phyloP scores from a whole-genome alignment of 2,888 invertebrate species.

The Tanaodytes sp. region DNA sequence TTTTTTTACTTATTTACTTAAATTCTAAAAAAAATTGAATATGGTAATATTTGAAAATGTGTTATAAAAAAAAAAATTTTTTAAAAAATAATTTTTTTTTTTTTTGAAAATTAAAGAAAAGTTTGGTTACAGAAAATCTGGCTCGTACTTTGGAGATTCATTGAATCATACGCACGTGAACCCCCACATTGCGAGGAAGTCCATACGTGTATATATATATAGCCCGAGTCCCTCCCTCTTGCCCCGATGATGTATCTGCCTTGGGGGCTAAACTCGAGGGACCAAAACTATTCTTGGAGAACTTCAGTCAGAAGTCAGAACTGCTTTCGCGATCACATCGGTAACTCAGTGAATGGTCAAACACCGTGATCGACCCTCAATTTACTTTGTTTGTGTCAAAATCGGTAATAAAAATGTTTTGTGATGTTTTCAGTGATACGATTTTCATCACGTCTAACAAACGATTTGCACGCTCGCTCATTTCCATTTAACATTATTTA shows the following conservation, averaged over 20 bases:
- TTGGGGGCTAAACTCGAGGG: slow-evolving; percentile 62
- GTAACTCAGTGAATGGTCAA: slow-evolving; percentile 56
- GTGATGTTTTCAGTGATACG: too few relatives aligned
- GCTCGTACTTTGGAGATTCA: slow-evolving; percentile 49
- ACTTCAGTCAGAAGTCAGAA: slow-evolving; percentile 65
- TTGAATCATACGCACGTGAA: slow-evolving; percentile 55
- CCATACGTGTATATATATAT: slow-evolving; percentile 58
- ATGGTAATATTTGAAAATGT: too few relatives aligned
- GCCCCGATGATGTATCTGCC: slow-evolving; percentile 54
- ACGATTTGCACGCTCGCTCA: too few relatives aligned
- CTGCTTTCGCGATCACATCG: slow-evolving; percentile 65
- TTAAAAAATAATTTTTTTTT: too few relatives aligned
- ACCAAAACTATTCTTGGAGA: slow-evolving; percentile 71
- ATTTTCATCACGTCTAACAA: too few relatives aligned
- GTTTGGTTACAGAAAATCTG: slow-evolving; percentile 37
- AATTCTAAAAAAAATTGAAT: too few relatives aligned
- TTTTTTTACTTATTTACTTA: too few relatives aligned
- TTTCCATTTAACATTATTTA: too few relatives aligned
- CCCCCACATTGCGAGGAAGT: slow-evolving; percentile 54
- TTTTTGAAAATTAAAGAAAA: too few relatives aligned
- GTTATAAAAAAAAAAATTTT: too few relatives aligned
- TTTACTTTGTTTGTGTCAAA: slow-evolving; percentile 41
- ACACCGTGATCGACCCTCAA: slow-evolving; percentile 41
- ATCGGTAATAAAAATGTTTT: slow-evolving; percentile 1
- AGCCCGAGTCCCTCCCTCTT: slow-evolving; percentile 58